These are phyloP conservation scores for Orchestes rusci DNA, from an alignment of 2,888 invertebrate species.

Conservation along the genomic window DNA sequence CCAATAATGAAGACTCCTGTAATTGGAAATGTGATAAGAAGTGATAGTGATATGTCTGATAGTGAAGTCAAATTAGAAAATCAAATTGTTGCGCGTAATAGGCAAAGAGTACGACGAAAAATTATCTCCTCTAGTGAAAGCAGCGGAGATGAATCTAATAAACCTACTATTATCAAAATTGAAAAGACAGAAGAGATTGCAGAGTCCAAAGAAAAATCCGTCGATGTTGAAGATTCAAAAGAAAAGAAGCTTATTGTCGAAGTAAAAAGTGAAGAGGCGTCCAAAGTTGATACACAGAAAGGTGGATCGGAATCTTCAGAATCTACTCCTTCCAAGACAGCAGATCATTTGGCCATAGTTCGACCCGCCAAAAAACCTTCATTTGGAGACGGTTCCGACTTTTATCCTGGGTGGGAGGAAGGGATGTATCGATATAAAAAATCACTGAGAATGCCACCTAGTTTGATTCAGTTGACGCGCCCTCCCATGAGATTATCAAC, in stretches of 20 bases:
- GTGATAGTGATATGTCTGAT: constrained; percentile 19
- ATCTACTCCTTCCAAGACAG: background rate
- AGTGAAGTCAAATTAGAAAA: constrained; percentile 25
- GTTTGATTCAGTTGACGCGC: constrained; percentile 71
- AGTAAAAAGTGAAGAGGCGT: constrained; percentile 3
- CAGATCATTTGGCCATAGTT: constrained; percentile 28
- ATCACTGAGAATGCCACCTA: constrained; percentile 72
- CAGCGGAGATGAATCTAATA: constrained; percentile 43
- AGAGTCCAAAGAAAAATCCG: constrained; percentile 19
- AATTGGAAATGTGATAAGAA: constrained; percentile 19
- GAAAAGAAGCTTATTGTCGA: constrained; percentile 1
- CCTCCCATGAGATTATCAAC: constrained; percentile 65
- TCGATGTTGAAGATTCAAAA: constrained; percentile 1
- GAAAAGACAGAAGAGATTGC: constrained; percentile 30
- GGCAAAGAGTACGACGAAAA: constrained; percentile 27
- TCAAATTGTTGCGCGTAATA: constrained; percentile 23
- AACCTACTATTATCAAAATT: constrained; percentile 18
- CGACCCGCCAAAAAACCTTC: constrained; percentile 50
- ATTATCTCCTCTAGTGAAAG: constrained; percentile 31
- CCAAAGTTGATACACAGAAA: background rate
- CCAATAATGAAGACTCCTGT: constrained; percentile 10
- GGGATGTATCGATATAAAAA: constrained; percentile 77
- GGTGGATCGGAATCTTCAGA: background rate
- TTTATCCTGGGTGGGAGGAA: constrained; percentile 76
- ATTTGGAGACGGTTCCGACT: constrained; percentile 64